Percentiles rank a stretch among this genome's conserved stretches.
Conservation (phyloP, 1,140 invertebrate genomes). For the Drosophila sp. region DNA sequence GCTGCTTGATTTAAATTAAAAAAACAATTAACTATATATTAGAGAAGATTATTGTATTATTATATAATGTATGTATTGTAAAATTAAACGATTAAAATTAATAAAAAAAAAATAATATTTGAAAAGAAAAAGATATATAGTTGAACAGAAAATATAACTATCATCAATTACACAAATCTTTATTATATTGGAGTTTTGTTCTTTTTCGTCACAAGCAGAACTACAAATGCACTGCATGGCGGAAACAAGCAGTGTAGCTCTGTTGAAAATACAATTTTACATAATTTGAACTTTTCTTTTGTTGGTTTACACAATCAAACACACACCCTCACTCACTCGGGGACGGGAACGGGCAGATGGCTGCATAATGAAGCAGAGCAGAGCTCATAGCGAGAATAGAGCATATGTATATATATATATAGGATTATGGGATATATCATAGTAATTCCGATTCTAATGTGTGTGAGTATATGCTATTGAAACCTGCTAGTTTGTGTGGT, state of each 20-base stretch:
- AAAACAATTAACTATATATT: constrained; percentile 60
- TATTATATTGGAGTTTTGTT: constrained; percentile 4
- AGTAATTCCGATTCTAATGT: constrained; percentile 13
- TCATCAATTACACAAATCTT: constrained; percentile 28
- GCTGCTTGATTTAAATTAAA: constrained; percentile 57
- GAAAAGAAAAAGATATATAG: constrained; percentile 55
- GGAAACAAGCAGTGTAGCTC: not conserved
- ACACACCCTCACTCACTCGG: not conserved
- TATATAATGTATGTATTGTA: constrained; percentile 61
- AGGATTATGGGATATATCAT: not conserved
- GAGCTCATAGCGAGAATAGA: constrained; percentile 14
- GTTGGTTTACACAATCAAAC: not conserved
- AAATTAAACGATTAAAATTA: constrained; percentile 45
- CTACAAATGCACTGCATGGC: not conserved
- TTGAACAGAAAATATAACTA: constrained; percentile 51
- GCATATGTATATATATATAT: constrained; percentile 9
- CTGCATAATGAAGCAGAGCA: constrained; percentile 23
- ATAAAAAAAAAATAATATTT: constrained; percentile 51
- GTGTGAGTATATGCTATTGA: constrained; percentile 37
- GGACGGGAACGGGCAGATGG: constrained; percentile 21
- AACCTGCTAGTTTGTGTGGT: constrained; percentile 43
- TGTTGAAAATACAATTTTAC: constrained; percentile 42
- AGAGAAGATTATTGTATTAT: constrained; percentile 40
- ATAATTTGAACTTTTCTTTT: constrained; percentile 33
- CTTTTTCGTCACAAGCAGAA: not conserved